phyloP scores from a whole-genome alignment of 1,140 invertebrate genomes.

The Brachionus rubens region DNA sequence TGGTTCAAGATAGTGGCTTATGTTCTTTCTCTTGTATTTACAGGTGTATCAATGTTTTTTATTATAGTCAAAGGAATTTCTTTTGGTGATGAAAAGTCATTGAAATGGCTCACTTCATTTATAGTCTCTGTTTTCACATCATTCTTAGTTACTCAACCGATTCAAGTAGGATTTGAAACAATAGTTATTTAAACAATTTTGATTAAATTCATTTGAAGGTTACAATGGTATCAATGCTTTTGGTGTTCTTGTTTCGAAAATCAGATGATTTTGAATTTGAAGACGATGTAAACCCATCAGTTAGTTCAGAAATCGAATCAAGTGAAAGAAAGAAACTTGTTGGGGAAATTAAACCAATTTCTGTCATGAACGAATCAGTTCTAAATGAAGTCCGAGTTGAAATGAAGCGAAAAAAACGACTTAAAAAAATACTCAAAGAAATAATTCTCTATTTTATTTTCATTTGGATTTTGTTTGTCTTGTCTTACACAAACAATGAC shows the following conservation, averaged over 20 bases:
- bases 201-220: too few species aligned
- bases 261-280: too few species aligned
- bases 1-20: conserved; percentile 63
- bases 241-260: too few species aligned
- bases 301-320: too few species aligned
- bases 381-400: neutral
- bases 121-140: conserved; percentile 64
- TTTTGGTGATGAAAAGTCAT: conserved; percentile 64
- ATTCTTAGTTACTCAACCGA: conserved; percentile 64
- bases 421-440: neutral
- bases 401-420: neutral
- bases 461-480: neutral
- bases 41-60: conserved; percentile 61
- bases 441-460: conserved; percentile 7
- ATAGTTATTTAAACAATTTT: too few species aligned
- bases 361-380: too few species aligned
- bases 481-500: conserved; percentile 16
- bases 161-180: conserved; percentile 63
- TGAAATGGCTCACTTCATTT: conserved; percentile 65
- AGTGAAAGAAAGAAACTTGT: too few species aligned
- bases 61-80: conserved; percentile 64
- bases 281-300: too few species aligned
- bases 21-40: conserved; percentile 60
- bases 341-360: too few species aligned
- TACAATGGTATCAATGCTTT: conserved; percentile 52